A percentile compares a stretch with the other conserved stretches of the same genome.
phyloP scores from a whole-genome alignment of 2,888 invertebrate species.

The Toxonevra muliebris region DNA sequence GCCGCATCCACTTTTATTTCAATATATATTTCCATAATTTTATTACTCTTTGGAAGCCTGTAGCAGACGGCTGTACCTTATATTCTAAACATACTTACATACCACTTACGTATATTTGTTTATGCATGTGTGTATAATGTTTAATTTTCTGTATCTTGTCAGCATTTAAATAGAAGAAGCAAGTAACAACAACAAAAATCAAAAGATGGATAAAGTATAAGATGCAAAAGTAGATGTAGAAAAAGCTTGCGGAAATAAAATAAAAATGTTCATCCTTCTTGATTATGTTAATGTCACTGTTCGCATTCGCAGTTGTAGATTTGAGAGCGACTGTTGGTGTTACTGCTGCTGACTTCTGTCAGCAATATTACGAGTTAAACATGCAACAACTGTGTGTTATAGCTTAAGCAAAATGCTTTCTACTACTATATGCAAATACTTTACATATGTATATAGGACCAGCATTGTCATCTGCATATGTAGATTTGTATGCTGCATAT shows the following conservation, averaged over 20 bases:
- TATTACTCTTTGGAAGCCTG: too few species aligned
- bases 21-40: too few species aligned
- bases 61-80: too few species aligned
- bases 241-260: constrained; percentile 26
- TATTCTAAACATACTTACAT: too few species aligned
- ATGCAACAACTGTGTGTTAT: constrained; percentile 1
- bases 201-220: too few species aligned
- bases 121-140: neutral
- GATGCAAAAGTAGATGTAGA: constrained; percentile 6
- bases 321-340: neutral
- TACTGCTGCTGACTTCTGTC: neutral
- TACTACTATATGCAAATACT: constrained; percentile 18
- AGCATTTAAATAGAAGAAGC: constrained; percentile 6
- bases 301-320: constrained; percentile 24
- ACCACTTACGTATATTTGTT: too few species aligned
- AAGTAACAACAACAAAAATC: too few species aligned
- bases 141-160: constrained; percentile 23
- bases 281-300: constrained; percentile 54
- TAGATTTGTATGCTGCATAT: neutral
- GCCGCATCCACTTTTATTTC: too few species aligned
- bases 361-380: neutral
- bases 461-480: neutral
- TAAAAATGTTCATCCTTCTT: constrained; percentile 44
- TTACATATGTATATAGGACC: neutral
- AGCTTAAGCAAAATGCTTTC: constrained; percentile 21